Evolutionary conservation across 2,888 invertebrate genomes (phyloP).

Genomic region (Campoplex capitator): DNA sequence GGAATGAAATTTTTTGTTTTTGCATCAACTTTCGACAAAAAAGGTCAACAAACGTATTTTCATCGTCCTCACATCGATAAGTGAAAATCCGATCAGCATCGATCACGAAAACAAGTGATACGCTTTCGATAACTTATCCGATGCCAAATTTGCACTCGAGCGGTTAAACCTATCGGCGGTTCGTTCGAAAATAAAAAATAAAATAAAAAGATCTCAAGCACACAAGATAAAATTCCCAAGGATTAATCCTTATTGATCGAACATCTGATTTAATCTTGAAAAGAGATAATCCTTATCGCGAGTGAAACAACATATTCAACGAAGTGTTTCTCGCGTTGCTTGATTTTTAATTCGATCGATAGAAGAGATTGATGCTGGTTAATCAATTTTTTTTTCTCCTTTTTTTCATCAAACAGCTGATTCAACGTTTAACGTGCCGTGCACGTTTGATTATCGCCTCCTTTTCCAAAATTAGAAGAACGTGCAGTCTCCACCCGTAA

Average conservation of each 20-base stretch:
- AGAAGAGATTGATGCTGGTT: not conserved
- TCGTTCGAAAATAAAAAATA: not conserved
- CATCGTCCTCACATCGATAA: not conserved
- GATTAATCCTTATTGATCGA: not conserved
- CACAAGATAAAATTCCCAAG: not conserved
- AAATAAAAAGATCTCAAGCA: constrained; percentile 2
- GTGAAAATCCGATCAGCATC: not conserved
- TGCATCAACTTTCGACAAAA: not conserved
- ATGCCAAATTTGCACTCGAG: not conserved
- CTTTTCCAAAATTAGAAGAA: not conserved
- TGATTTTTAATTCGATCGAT: not conserved
- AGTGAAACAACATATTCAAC: not conserved
- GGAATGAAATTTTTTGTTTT: not conserved
- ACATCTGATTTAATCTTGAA: not conserved
- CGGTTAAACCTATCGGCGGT: not conserved
- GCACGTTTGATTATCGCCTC: not conserved
- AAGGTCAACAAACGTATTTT: not conserved
- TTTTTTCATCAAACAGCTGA: not conserved
- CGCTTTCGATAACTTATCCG: constrained; percentile 16
- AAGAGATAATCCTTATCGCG: not conserved
- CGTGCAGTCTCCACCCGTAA: not conserved
- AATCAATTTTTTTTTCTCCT: constrained; percentile 2
- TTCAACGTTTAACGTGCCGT: not conserved
- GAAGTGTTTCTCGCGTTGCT: not conserved
- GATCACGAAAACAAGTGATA: constrained; percentile 20